These are phyloP conservation scores for Pogona vitticeps DNA, from an alignment of 2,113 vertebrate species.

Conservation along the genomic window DNA sequence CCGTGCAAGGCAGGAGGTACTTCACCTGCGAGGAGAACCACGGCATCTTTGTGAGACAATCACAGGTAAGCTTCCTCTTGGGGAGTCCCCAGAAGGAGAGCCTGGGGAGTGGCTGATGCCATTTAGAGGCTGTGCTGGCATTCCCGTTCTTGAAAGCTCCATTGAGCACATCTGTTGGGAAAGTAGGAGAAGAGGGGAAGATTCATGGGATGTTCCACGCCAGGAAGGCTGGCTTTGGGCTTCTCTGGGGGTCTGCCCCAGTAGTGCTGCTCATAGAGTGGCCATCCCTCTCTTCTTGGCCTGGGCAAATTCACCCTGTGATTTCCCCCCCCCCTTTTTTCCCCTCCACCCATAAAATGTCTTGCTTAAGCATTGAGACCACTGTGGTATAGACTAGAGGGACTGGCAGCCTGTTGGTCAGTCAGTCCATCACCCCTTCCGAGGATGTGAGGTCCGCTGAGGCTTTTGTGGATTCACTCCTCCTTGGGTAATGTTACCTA, in stretches of 20 bases:
- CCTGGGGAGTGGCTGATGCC: fast-evolving
- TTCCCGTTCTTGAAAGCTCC: not conserved
- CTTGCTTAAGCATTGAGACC: not conserved
- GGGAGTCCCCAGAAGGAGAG: no score
- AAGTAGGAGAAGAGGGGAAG: not conserved
- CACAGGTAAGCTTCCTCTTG: slow-evolving; percentile 80
- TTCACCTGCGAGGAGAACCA: slow-evolving; percentile 94
- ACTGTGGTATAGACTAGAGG: not conserved
- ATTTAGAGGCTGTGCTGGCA: not conserved
- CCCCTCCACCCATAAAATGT: not conserved
- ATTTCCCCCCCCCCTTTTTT: not conserved
- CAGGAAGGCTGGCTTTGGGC: no score
- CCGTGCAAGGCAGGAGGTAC: slow-evolving; percentile 93
- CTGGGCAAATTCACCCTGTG: no score
- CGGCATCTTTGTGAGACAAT: slow-evolving; percentile 97
- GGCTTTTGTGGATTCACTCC: no score
- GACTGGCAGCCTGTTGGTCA: not conserved
- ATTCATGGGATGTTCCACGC: no score
- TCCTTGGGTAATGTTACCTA: no score
- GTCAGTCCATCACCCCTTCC: no score
- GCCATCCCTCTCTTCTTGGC: not conserved
- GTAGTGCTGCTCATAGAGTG: not conserved
- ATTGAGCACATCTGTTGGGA: not conserved
- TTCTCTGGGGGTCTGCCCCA: no score
- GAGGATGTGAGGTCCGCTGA: no score